Conservation (phyloP, 2,797 vertebrate genomes). For the Gastrophryne carolinensis region DNA sequence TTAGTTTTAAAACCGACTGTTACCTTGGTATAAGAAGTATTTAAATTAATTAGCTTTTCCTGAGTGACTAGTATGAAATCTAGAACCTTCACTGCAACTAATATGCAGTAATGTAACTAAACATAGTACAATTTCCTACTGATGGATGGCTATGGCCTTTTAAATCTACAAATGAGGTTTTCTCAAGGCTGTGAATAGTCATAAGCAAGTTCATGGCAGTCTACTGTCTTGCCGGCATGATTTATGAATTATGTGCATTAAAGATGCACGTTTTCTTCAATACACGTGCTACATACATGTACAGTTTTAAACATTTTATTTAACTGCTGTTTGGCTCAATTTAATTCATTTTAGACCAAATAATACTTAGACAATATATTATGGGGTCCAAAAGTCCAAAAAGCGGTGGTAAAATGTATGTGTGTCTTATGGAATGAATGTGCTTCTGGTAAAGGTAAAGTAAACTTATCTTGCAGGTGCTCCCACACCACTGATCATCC, state of each 20-base stretch:
- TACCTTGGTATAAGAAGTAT: background rate
- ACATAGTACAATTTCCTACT: constrained; percentile 32
- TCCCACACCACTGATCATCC: too few relatives aligned
- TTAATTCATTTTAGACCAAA: too few relatives aligned
- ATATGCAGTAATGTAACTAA: constrained; percentile 44
- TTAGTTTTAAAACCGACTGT: background rate
- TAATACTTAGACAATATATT: too few relatives aligned
- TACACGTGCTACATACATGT: background rate
- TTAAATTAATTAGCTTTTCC: background rate
- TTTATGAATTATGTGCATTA: constrained; percentile 40
- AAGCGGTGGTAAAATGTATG: too few relatives aligned
- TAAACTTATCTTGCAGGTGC: too few relatives aligned
- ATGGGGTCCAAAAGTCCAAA: too few relatives aligned
- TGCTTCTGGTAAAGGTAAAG: too few relatives aligned
- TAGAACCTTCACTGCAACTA: constrained; percentile 6
- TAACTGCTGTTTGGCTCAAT: too few relatives aligned
- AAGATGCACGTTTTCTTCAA: constrained; percentile 28
- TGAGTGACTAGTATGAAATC: constrained; percentile 1
- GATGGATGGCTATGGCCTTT: constrained; percentile 52
- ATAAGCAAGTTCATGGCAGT: constrained; percentile 37
- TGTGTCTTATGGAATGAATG: too few relatives aligned
- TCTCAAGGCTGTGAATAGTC: constrained; percentile 47
- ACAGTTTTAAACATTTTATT: too few relatives aligned
- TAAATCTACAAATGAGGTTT: constrained; percentile 51
- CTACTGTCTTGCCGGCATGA: constrained; percentile 41